Percentiles rank a stretch among this genome's conserved stretches.
phyloP scores from a whole-genome alignment of 2,888 invertebrate genomes.

The Drosophila gaucha region DNA sequence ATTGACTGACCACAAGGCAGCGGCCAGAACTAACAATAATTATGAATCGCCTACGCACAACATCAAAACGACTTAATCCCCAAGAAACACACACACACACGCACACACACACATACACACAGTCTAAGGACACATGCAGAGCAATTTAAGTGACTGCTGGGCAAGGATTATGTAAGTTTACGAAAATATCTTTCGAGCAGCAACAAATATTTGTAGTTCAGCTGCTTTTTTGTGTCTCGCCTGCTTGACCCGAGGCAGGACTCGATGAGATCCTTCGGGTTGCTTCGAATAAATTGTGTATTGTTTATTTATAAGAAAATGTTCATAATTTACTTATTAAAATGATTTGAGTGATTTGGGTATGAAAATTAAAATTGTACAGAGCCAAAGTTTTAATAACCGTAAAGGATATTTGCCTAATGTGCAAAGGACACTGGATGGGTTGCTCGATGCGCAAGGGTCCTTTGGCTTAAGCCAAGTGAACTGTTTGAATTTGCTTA shows the following conservation, averaged over 20 bases:
- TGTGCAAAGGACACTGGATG: slow-evolving; percentile 25
- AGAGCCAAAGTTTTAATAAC: slow-evolving; percentile 68
- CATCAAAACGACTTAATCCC: slow-evolving; percentile 80
- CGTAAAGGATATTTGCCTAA: slow-evolving; percentile 73
- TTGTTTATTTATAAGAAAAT: slow-evolving; percentile 78
- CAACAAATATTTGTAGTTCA: slow-evolving; percentile 70
- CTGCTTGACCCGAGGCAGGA: slow-evolving; percentile 24
- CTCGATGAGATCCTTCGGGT: slow-evolving; percentile 30
- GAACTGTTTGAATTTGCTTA: slow-evolving; percentile 77
- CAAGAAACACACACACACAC: slow-evolving; percentile 32
- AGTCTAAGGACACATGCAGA: slow-evolving; percentile 8
- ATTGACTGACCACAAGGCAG: slow-evolving; percentile 72
- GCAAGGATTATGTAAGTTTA: slow-evolving; percentile 72
- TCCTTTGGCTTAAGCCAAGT: slow-evolving; percentile 63
- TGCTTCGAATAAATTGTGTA: slow-evolving; percentile 74
- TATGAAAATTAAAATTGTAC: slow-evolving; percentile 73
- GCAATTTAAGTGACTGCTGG: slow-evolving; percentile 69
- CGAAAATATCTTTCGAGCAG: slow-evolving; percentile 47
- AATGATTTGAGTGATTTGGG: slow-evolving; percentile 81
- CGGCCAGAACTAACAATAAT: slow-evolving; percentile 64
- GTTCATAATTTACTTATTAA: slow-evolving; percentile 81
- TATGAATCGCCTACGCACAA: slow-evolving; percentile 74
- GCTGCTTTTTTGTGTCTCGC: slow-evolving; percentile 28
- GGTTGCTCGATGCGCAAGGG: slow-evolving; percentile 47
- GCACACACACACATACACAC: slow-evolving; percentile 21